Conservation (phyloP, 2,888 invertebrate genomes). For the Gastracanthus pulcherrimus region DNA sequence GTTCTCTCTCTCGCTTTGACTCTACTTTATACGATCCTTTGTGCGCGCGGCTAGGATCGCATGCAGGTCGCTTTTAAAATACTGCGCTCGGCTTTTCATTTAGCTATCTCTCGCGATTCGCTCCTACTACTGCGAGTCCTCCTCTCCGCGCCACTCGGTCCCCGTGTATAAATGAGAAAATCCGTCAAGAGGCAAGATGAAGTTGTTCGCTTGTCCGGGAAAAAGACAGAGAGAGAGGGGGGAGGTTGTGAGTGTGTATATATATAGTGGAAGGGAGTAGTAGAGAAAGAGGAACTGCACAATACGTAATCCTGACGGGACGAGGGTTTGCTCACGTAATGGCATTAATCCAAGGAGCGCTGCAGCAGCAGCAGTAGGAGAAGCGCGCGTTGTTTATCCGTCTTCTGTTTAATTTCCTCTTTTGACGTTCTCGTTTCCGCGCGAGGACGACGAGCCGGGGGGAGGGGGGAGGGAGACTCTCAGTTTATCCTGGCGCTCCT, state of each 20-base stretch:
- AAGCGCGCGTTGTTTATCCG: conserved; percentile 70
- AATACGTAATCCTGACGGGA: conserved; percentile 29
- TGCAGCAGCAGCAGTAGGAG: neutral
- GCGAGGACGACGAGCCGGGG: neutral
- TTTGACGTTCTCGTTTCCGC: conserved; percentile 71
- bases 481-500: neutral
- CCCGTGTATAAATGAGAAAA: neutral
- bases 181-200: conserved; percentile 5
- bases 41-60: neutral
- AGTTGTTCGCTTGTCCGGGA: neutral
- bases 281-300: neutral
- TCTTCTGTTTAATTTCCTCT: conserved; percentile 75
- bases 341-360: conserved; percentile 69
- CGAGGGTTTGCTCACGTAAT: conserved; percentile 57
- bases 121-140: neutral
- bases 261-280: neutral
- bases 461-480: too few relatives aligned
- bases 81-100: neutral
- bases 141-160: too few relatives aligned
- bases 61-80: neutral
- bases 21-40: neutral
- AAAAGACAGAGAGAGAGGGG: conserved; percentile 1
- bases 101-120: neutral
- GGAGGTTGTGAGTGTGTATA: neutral
- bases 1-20: neutral